These are phyloP conservation scores for Macrosteles quadrilineatus DNA, from an alignment of 1,140 invertebrate genomes.

Conservation along the genomic window DNA sequence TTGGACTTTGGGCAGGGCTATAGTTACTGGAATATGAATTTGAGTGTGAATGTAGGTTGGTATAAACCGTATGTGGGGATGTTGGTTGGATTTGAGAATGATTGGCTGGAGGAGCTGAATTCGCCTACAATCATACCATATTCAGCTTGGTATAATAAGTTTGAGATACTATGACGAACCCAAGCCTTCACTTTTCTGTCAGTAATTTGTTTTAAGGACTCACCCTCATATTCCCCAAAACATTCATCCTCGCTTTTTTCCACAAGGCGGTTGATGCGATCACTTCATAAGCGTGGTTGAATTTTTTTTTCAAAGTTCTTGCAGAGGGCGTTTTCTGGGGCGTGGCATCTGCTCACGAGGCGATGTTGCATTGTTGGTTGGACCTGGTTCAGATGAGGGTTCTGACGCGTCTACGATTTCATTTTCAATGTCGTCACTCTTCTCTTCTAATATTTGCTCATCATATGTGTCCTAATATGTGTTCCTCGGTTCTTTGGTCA, in stretches of 20 bases:
- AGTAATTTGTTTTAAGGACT: background rate
- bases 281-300: slow-evolving; percentile 16
- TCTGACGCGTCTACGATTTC: background rate
- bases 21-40: no score
- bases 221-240: slow-evolving; percentile 13
- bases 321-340: no score
- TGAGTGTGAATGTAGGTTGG: no score
- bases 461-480: no score
- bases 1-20: no score
- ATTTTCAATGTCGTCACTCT: background rate
- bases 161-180: background rate
- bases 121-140: background rate
- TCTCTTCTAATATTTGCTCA: background rate
- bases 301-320: background rate
- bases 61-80: no score
- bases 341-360: no score
- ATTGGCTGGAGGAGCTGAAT: no score
- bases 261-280: background rate
- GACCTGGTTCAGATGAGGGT: background rate
- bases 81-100: no score
- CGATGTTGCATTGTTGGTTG: no score
- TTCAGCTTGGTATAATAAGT: slow-evolving; percentile 6
- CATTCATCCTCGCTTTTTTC: background rate
- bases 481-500: background rate
- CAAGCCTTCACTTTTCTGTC: background rate